Conservation (phyloP, 2,113 vertebrate species). For the Notothenia rossii region DNA sequence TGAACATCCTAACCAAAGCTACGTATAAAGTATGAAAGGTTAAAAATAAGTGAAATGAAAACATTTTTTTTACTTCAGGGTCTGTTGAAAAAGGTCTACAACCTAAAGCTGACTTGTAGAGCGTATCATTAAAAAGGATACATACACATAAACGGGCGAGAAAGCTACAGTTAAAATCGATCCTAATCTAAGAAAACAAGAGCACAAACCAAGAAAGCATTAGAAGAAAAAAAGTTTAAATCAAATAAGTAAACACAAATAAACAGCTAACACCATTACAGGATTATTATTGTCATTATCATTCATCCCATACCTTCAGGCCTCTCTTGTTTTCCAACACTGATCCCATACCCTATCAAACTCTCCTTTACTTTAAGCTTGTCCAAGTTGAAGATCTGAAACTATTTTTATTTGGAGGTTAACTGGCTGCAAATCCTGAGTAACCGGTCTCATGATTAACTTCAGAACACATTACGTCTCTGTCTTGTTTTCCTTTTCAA, state of each 20-base stretch:
- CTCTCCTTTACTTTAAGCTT: background rate
- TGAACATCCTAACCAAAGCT: background rate
- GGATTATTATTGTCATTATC: background rate
- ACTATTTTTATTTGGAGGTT: background rate
- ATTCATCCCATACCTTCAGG: background rate
- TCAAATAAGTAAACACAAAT: background rate
- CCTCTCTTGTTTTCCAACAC: background rate
- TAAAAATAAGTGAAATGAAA: background rate
- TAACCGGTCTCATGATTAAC: background rate
- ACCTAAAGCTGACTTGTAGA: background rate
- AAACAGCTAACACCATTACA: background rate
- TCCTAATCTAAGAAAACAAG: background rate
- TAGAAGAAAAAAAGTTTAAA: too few species aligned
- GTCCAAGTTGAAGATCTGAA: background rate
- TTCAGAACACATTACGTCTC: background rate
- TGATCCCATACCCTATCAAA: background rate
- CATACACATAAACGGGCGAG: background rate
- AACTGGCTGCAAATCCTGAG: background rate
- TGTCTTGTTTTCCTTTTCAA: conserved; percentile 2
- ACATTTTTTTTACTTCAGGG: background rate
- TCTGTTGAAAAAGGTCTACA: background rate
- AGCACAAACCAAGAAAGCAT: background rate
- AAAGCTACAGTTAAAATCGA: background rate
- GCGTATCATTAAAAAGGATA: background rate
- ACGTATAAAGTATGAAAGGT: background rate